phyloP scores from a whole-genome alignment of 2,888 invertebrate species.

The Pyrrhosoma nymphula region DNA sequence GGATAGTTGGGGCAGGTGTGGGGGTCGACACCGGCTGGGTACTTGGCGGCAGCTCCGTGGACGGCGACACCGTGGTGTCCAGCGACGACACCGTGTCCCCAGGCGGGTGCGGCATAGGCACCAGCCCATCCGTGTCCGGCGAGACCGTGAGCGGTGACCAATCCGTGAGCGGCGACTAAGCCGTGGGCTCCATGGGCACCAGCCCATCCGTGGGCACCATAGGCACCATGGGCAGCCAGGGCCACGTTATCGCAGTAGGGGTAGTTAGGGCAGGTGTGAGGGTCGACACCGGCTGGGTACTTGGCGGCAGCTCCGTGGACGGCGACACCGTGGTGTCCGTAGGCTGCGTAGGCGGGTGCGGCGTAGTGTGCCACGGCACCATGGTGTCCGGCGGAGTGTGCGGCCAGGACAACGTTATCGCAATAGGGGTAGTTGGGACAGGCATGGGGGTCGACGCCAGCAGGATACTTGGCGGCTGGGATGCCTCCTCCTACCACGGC shows the following conservation, averaged over 20 bases:
- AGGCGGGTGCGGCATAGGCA: no score
- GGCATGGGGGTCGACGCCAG: no score
- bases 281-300: no score
- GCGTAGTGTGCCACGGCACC: constrained; percentile 15
- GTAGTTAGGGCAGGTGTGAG: constrained; percentile 46
- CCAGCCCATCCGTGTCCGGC: no score
- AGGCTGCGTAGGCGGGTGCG: constrained; percentile 23
- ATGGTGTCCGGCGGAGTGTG: constrained; percentile 19
- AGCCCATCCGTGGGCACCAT: neutral
- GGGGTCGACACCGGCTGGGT: no score
- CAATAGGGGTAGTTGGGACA: constrained; percentile 57
- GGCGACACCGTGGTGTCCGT: neutral
- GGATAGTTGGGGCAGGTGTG: no score
- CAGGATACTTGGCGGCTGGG: neutral
- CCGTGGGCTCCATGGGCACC: no score
- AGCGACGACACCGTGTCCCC: no score
- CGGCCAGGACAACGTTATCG: constrained; percentile 44
- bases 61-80: no score
- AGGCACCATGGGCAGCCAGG: neutral
- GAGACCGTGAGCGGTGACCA: neutral
- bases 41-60: no score
- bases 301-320: no score
- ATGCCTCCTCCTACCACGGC: neutral
- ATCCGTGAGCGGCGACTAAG: neutral
- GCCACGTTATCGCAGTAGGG: constrained; percentile 34